Evolutionary conservation across 2,888 invertebrate genomes (phyloP).

Genomic region (Scaptomyza flava): DNA sequence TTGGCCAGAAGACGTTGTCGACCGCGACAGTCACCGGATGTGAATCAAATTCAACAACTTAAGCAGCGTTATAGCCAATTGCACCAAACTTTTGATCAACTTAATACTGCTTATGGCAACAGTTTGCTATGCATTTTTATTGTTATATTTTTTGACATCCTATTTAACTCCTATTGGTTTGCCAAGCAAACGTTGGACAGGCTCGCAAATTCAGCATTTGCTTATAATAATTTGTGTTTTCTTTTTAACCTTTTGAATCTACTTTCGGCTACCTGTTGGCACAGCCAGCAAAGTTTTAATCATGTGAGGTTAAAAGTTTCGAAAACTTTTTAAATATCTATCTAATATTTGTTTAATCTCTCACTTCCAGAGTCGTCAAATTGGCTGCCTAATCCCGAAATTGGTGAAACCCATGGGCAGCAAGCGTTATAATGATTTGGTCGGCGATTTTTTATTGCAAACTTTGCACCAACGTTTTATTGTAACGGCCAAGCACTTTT

Average conservation of each 20-base stretch:
- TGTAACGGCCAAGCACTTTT: slow-evolving; percentile 83
- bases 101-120: slow-evolving; percentile 77
- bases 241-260: slow-evolving; percentile 54
- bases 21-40: slow-evolving; percentile 9
- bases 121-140: slow-evolving; percentile 77
- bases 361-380: slow-evolving; percentile 79
- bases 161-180: slow-evolving; percentile 80
- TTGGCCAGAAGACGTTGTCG: slow-evolving; percentile 28
- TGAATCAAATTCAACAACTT: slow-evolving; percentile 48
- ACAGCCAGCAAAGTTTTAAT: slow-evolving; percentile 74
- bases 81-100: slow-evolving; percentile 50
- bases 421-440: slow-evolving; percentile 81
- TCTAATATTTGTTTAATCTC: background rate
- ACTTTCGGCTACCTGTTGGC: slow-evolving; percentile 73
- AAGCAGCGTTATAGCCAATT: slow-evolving; percentile 76
- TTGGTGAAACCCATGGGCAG: slow-evolving; percentile 79
- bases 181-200: slow-evolving; percentile 37
- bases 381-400: slow-evolving; percentile 82
- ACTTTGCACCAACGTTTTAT: slow-evolving; percentile 82
- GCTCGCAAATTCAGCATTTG: slow-evolving; percentile 8
- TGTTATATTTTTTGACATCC: slow-evolving; percentile 76
- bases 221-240: slow-evolving; percentile 42
- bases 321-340: background rate
- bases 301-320: slow-evolving; percentile 58
- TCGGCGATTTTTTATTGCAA: slow-evolving; percentile 83